Evolutionary conservation across 2,113 vertebrate species (phyloP), one percentile per base, ranked within the genome.

Genomic region (Gambusia holbrooki): DNA sequence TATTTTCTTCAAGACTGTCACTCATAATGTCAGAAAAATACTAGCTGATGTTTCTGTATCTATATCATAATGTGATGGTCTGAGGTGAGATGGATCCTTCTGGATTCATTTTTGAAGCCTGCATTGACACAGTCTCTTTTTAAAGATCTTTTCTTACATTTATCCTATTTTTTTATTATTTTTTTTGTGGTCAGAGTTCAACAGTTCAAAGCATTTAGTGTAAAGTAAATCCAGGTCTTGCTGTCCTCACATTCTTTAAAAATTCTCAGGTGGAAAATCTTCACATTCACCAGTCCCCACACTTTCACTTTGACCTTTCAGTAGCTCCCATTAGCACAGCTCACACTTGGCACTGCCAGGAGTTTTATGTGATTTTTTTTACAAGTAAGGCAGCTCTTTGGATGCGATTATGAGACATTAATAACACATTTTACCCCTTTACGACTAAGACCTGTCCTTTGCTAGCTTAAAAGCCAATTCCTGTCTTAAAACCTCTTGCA

Each of bases 241-340:
- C 29, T 30, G 14, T 7, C 62, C 62, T 17, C 29, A 63, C 30
- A 32, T 33, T 9, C 2, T 32, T 8, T 30, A 33, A 17, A 33
- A 6, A 62, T 7, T 5, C 61, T 29, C 28, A 29, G 1, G 11
- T 62, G 12, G 27, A 13, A 29, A 14, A 5, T 17, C 62, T 63
- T 63, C 29, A 29, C 29, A 32, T 1, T 9, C 5, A 32, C 25
- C 51, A 58, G 25, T n/a, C 51, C 51, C n/a, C 7, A 58, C 25
- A 3, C 30, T 33, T 63, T 63, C 19, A 17, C 62, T 63, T 63
- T 63, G 62, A 63, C 62, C 62, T 63, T 63, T 63, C 30, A 32
- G 62, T 63, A 63, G 30, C 30, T 63, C 62, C 30, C 62, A 63
- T 63, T 63, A 63, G 62, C 17, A 30, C 15, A 19, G 62, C 62